These are phyloP conservation scores for Trematocara marginatum DNA, from an alignment of 2,113 vertebrate species.

Conservation along the genomic window DNA sequence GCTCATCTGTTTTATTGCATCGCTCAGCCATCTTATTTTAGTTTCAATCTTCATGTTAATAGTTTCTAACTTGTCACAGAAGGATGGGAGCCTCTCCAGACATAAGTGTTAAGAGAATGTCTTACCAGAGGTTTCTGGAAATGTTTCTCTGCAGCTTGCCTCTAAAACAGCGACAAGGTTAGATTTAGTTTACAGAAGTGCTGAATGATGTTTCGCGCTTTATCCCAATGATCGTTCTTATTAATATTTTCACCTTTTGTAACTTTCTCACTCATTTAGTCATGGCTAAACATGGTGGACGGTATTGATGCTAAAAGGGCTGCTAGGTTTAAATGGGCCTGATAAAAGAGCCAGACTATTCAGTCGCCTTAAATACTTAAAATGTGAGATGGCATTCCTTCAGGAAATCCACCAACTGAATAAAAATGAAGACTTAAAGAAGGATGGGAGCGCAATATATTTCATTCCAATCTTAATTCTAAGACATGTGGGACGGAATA, in stretches of 20 bases:
- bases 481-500: background rate
- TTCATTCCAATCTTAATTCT: background rate
- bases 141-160: background rate
- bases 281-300: background rate
- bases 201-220: background rate
- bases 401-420: background rate
- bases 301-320: background rate
- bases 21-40: background rate
- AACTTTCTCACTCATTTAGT: background rate
- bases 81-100: background rate
- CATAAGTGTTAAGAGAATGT: background rate
- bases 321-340: background rate
- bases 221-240: background rate
- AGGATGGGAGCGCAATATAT: background rate
- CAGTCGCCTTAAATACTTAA: background rate
- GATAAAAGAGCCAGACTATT: background rate
- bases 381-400: background rate
- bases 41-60: background rate
- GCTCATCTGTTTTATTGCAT: background rate
- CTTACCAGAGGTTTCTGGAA: background rate
- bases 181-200: background rate
- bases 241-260: background rate
- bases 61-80: background rate
- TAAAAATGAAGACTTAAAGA: background rate
- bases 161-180: background rate